Evolutionary conservation across 1,140 invertebrate genomes (phyloP).

Genomic region (Nilaparvata lugens): DNA sequence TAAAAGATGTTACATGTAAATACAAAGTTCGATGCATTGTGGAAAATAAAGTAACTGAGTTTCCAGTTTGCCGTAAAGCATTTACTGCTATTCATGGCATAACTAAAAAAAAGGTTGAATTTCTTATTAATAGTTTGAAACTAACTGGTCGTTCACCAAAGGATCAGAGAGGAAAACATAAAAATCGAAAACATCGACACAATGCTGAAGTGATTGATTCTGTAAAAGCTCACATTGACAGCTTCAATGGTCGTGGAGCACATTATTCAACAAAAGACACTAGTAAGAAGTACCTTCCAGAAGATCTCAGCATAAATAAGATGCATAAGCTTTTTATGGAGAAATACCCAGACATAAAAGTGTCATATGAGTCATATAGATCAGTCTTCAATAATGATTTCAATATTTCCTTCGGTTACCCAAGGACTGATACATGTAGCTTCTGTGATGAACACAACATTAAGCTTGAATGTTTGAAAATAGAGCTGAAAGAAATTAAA

Average conservation of each 20-base stretch:
- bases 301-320: slow-evolving; percentile 14
- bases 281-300: slow-evolving; percentile 15
- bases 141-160: slow-evolving; percentile 7
- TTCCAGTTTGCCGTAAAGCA: slow-evolving; percentile 9
- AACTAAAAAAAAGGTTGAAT: slow-evolving; percentile 8
- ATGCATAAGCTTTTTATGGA: slow-evolving; percentile 26
- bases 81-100: slow-evolving; percentile 12
- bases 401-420: slow-evolving; percentile 4
- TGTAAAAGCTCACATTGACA: slow-evolving; percentile 6
- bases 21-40: not conserved
- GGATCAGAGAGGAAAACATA: slow-evolving; percentile 13
- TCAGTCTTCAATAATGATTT: not conserved
- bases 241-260: slow-evolving; percentile 3
- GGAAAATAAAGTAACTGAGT: not conserved
- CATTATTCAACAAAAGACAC: slow-evolving; percentile 11
- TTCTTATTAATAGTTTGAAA: slow-evolving; percentile 12
- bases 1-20: slow-evolving; percentile 3
- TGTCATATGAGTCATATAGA: slow-evolving; percentile 8
- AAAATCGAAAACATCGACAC: slow-evolving; percentile 4
- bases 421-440: not conserved
- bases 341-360: slow-evolving; percentile 12
- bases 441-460: not conserved
- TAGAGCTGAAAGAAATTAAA: not conserved
- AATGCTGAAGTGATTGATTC: not conserved
- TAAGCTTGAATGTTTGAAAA: not conserved